Evolutionary conservation across 2,113 vertebrate species (phyloP).

Genomic region (Dasyprocta punctata): DNA sequence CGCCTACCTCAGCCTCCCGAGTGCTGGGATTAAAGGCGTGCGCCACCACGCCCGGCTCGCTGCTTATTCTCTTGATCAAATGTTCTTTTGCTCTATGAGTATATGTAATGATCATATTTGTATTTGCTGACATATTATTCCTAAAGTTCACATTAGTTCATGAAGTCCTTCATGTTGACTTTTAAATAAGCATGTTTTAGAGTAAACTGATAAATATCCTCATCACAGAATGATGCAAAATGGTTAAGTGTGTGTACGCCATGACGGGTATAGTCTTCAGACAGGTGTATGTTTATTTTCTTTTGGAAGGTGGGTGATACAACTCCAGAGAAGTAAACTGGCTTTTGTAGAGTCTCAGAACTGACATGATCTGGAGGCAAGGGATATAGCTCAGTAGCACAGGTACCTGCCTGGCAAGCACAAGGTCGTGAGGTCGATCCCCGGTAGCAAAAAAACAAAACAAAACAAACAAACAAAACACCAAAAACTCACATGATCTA

Average conservation of each 20-base stretch:
- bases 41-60: no score
- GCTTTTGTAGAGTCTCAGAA: background rate
- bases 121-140: constrained; percentile 32
- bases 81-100: constrained; percentile 6
- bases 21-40: no score
- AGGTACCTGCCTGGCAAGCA: no score
- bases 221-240: background rate
- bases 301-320: background rate
- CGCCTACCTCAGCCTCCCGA: no score
- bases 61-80: background rate
- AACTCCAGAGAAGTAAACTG: constrained; percentile 12
- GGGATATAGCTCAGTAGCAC: no score
- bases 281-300: background rate
- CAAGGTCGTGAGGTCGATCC: no score
- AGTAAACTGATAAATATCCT: background rate
- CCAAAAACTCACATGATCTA: background rate
- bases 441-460: no score
- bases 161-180: constrained; percentile 2
- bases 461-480: no score
- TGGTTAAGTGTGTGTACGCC: background rate
- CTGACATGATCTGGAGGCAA: background rate
- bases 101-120: constrained; percentile 34
- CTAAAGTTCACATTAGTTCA: constrained; percentile 41
- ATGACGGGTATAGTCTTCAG: background rate
- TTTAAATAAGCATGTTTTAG: constrained; percentile 23